Evolutionary conservation across 1,140 invertebrate species (phyloP).

Genomic region (Drosophila tani): DNA sequence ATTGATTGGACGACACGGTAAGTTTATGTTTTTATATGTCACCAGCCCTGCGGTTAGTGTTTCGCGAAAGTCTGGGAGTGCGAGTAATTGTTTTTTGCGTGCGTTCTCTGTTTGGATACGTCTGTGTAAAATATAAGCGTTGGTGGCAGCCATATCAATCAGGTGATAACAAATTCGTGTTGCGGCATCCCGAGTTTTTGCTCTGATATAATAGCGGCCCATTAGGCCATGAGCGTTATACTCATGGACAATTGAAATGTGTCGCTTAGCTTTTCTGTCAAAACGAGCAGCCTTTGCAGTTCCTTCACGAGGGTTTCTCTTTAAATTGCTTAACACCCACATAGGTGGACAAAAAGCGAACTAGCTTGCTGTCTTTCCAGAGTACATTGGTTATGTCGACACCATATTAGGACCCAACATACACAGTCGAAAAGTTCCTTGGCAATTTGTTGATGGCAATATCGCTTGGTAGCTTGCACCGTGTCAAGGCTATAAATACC

Average conservation of each 20-base stretch:
- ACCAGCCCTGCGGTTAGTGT: neutral
- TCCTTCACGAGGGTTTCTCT: conserved; percentile 17
- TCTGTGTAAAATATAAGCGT: conserved; percentile 32
- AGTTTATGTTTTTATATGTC: neutral
- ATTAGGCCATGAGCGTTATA: conserved; percentile 62
- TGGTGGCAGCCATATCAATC: conserved; percentile 69
- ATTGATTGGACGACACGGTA: neutral
- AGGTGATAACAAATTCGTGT: conserved; percentile 85
- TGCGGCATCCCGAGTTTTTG: conserved; percentile 85
- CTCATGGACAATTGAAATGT: conserved; percentile 17
- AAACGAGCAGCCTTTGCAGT: neutral
- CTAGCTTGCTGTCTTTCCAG: too few relatives aligned
- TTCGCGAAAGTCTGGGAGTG: conserved; percentile 1
- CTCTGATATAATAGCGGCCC: conserved; percentile 82
- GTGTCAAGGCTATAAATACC: conserved; percentile 21
- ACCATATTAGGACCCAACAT: neutral
- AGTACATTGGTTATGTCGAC: too few relatives aligned
- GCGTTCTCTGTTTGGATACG: conserved; percentile 2
- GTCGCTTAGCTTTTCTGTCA: conserved; percentile 8
- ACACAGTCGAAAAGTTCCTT: conserved; percentile 16
- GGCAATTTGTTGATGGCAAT: conserved; percentile 7
- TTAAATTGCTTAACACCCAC: conserved; percentile 23
- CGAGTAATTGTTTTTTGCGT: neutral
- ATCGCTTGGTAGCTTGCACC: conserved; percentile 8
- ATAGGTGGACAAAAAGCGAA: neutral